A percentile compares a stretch with the other conserved stretches of the same genome.
Evolutionary conservation across 2,113 vertebrate genomes (phyloP).

Genomic region (Brachyhypopomus occidentalis): DNA sequence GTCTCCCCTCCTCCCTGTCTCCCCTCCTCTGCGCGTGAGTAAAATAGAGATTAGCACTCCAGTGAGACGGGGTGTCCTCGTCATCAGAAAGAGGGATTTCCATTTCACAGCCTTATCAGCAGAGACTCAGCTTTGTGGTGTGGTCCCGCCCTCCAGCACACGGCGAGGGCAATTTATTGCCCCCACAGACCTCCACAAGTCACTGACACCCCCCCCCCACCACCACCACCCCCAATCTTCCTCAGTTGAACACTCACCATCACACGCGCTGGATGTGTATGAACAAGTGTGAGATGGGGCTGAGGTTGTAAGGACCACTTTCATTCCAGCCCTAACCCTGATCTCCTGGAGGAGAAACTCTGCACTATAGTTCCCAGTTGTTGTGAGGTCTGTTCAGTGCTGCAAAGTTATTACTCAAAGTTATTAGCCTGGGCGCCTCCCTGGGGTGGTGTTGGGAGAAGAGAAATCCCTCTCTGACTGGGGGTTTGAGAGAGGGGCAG

Average conservation of each 20-base stretch:
- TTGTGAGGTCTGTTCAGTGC: slow-evolving; percentile 13
- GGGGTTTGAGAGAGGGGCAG: not conserved
- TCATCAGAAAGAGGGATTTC: slow-evolving; percentile 48
- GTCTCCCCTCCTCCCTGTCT: not conserved
- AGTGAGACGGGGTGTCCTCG: slow-evolving; percentile 3
- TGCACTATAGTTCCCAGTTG: slow-evolving; percentile 32
- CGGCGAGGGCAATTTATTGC: not conserved
- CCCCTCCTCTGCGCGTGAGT: not conserved
- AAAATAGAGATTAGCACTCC: slow-evolving; percentile 29
- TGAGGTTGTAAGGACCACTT: slow-evolving; percentile 22
- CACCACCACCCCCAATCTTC: not conserved
- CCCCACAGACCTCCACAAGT: no score
- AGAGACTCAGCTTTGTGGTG: slow-evolving; percentile 25
- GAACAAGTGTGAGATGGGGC: slow-evolving; percentile 46
- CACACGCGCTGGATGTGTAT: slow-evolving; percentile 3
- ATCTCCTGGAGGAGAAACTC: slow-evolving; percentile 5
- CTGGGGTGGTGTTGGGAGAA: slow-evolving; percentile 22
- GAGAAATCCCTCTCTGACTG: not conserved
- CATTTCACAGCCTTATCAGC: slow-evolving; percentile 48
- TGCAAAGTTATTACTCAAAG: slow-evolving; percentile 36
- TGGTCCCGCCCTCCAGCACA: slow-evolving; percentile 21
- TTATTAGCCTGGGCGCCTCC: slow-evolving; percentile 38
- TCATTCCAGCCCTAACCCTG: slow-evolving; percentile 37
- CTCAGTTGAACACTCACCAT: not conserved
- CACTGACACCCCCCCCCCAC: no score